phyloP scores from a whole-genome alignment of 2,797 vertebrate genomes.

The Ptychobarbus kaznakovi region DNA sequence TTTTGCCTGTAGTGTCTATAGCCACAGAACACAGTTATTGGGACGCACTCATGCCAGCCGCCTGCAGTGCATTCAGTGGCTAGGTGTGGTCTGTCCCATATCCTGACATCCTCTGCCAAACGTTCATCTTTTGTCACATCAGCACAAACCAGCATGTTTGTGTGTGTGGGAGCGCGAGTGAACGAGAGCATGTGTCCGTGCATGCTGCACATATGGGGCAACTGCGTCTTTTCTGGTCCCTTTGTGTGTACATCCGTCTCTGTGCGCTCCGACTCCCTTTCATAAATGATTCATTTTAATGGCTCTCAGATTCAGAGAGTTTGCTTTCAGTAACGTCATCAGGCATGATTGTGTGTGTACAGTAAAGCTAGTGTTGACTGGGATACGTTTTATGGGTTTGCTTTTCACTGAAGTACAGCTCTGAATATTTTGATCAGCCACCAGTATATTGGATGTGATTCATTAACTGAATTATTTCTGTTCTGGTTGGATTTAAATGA shows the following conservation, averaged over 20 bases:
- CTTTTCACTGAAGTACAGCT: neutral
- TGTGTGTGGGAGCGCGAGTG: slow-evolving; percentile 24
- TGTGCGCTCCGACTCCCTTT: neutral
- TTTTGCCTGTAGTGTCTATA: neutral
- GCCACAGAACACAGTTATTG: slow-evolving; percentile 38
- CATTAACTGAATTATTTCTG: neutral
- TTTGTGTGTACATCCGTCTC: slow-evolving; percentile 17
- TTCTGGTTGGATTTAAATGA: neutral
- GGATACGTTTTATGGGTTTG: neutral
- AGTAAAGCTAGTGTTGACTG: neutral
- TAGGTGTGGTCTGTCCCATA: slow-evolving; percentile 43
- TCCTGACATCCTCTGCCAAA: slow-evolving; percentile 45
- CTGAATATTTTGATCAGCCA: neutral
- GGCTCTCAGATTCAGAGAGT: neutral
- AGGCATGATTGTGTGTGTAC: neutral
- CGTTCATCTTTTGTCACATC: slow-evolving; percentile 70
- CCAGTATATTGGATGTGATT: neutral
- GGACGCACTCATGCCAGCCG: slow-evolving; percentile 5
- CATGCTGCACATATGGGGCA: slow-evolving; percentile 50
- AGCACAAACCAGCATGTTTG: slow-evolving; percentile 67
- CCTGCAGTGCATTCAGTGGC: slow-evolving; percentile 25
- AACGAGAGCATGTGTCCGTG: slow-evolving; percentile 39
- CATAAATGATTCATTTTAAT: slow-evolving; percentile 41
- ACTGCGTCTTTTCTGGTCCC: slow-evolving; percentile 12
- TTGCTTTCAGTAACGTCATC: slow-evolving; percentile 3